phyloP scores from a whole-genome alignment of 2,113 vertebrate genomes.

The Epinephelus moara region DNA sequence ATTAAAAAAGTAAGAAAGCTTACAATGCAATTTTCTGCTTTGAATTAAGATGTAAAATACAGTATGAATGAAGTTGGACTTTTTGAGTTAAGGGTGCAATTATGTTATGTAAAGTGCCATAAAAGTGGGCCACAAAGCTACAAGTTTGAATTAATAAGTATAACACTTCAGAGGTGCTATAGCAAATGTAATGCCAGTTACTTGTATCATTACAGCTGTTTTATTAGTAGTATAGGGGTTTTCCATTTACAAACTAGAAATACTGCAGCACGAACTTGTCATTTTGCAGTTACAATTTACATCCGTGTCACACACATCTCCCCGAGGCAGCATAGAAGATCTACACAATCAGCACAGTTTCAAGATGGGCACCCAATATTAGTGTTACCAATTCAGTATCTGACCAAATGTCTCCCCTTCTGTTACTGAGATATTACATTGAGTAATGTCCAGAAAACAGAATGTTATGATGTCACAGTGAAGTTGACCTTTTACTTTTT shows the following conservation, averaged over 20 bases:
- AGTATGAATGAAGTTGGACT: constrained; percentile 41
- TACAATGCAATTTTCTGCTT: constrained; percentile 40
- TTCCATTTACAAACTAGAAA: not conserved
- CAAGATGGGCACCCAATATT: no score
- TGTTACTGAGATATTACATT: no score
- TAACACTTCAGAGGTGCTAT: constrained; percentile 6
- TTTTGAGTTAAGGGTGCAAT: constrained; percentile 51
- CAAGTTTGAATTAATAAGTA: constrained; percentile 4
- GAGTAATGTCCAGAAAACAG: no score
- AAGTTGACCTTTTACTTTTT: no score
- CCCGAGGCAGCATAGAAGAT: no score
- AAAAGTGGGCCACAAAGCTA: constrained; percentile 30
- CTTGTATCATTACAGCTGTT: not conserved
- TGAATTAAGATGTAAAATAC: constrained; percentile 52
- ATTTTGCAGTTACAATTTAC: no score
- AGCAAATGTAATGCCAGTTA: not conserved
- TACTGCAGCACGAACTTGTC: no score
- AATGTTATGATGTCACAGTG: no score
- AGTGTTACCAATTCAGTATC: no score
- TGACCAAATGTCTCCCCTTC: no score
- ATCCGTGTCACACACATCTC: no score
- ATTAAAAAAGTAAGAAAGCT: constrained; percentile 49
- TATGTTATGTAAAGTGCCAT: constrained; percentile 48
- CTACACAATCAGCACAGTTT: no score
- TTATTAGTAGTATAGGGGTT: not conserved